A percentile compares a stretch with the other conserved stretches of the same genome.
Conservation (phyloP, 1,140 invertebrate species). For the Achatina immaculata region DNA sequence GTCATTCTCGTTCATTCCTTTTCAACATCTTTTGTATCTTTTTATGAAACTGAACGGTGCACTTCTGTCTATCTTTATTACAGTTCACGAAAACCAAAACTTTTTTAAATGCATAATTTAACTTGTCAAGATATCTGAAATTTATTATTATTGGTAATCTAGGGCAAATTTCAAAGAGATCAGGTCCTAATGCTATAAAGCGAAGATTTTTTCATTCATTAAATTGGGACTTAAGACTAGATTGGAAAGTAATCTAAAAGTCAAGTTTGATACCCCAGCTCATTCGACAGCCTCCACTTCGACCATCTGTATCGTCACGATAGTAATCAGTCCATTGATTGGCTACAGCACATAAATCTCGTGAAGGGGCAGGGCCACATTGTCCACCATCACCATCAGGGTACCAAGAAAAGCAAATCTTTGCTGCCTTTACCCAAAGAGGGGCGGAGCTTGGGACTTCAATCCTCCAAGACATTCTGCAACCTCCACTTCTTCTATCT, state of each 20-base stretch:
- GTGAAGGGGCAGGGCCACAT: constrained; percentile 32
- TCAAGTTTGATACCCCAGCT: constrained; percentile 33
- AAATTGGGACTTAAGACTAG: no score
- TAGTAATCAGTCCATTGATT: constrained; percentile 44
- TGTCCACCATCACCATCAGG: constrained; percentile 44
- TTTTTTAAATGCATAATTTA: no score
- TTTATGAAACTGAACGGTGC: no score
- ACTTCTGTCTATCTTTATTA: no score
- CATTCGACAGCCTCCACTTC: constrained; percentile 38
- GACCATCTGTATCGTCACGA: constrained; percentile 45
- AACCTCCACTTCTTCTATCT: constrained; percentile 36
- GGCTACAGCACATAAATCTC: constrained; percentile 39
- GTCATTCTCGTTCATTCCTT: no score
- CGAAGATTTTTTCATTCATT: no score
- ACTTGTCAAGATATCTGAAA: no score
- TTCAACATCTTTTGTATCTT: no score
- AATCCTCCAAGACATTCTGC: constrained; percentile 43
- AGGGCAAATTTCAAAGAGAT: no score
- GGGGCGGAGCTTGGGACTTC: constrained; percentile 34
- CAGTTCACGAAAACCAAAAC: no score
- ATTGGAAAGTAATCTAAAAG: neutral
- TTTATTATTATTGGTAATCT: no score
- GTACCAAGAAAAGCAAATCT: constrained; percentile 43
- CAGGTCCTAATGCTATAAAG: no score
- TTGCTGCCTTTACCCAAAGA: constrained; percentile 38